Evolutionary conservation across 2,113 vertebrate genomes (phyloP).

Genomic region (Aplodontia rufa): DNA sequence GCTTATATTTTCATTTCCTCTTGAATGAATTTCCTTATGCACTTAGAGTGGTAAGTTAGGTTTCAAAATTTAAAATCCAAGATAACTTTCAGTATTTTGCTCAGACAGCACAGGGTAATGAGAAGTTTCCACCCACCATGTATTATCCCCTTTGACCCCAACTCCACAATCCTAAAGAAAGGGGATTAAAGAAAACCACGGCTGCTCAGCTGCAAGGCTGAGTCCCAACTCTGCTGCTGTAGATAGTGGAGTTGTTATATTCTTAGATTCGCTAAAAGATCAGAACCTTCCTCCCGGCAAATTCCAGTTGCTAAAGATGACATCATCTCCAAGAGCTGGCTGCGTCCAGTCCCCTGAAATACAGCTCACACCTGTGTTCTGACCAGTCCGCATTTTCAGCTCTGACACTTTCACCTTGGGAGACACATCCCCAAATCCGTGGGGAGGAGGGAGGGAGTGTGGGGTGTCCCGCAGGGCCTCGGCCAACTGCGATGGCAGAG

Average conservation of each 20-base stretch:
- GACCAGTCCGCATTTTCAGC: background rate
- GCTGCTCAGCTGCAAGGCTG: background rate
- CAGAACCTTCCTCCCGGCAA: background rate
- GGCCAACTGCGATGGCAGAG: background rate
- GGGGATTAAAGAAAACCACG: background rate
- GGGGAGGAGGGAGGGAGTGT: background rate
- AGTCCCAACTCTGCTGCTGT: background rate
- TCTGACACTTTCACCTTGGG: background rate
- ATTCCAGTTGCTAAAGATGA: conserved; percentile 1
- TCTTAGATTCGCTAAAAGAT: background rate
- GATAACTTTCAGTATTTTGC: background rate
- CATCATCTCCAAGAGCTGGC: background rate
- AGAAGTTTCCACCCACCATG: background rate
- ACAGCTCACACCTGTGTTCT: background rate
- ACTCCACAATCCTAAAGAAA: background rate
- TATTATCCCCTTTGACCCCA: background rate
- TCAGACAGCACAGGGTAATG: background rate
- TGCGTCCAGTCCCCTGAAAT: background rate
- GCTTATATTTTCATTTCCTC: conserved; percentile 28
- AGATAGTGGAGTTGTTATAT: background rate
- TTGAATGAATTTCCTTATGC: conserved; percentile 39
- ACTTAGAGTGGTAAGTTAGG: background rate
- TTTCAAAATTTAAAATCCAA: conserved; percentile 40
- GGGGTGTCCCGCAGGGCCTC: background rate
- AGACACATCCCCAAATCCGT: background rate